Evolutionary conservation across 2,113 vertebrate species (phyloP).

Genomic region (Isichthys henryi): DNA sequence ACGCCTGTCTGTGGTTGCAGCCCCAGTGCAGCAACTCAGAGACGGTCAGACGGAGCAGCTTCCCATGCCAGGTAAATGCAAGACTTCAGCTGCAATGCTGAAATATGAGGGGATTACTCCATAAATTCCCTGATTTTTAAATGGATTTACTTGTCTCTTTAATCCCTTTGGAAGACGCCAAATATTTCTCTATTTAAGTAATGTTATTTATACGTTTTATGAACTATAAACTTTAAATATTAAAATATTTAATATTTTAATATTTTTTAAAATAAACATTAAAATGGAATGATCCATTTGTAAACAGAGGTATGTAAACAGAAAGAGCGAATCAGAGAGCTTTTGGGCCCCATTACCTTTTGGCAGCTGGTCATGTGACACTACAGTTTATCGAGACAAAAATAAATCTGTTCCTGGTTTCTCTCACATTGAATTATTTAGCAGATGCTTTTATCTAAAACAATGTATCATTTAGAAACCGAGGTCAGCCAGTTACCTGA

Average conservation of each 20-base stretch:
- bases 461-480: not conserved
- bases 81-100: not conserved
- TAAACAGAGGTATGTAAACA: too few species aligned
- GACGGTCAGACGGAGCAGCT: slow-evolving; percentile 38
- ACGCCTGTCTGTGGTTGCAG: slow-evolving; percentile 34
- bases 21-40: slow-evolving; percentile 32
- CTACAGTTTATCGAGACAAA: not conserved
- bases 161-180: not conserved
- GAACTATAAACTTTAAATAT: not conserved
- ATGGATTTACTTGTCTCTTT: not conserved
- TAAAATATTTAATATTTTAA: not conserved
- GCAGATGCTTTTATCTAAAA: not conserved
- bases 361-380: not conserved
- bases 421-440: not conserved
- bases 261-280: not conserved
- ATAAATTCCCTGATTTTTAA: not conserved
- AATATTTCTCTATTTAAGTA: not conserved
- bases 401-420: not conserved
- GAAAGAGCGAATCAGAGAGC: not conserved
- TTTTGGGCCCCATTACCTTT: not conserved
- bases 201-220: not conserved
- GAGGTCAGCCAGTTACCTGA: not conserved
- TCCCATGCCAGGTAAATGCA: slow-evolving; percentile 46
- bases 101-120: not conserved
- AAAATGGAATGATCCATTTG: not conserved